These are phyloP conservation scores for Anseranas semipalmata DNA, from an alignment of 2,113 vertebrate species.

Conservation along the genomic window DNA sequence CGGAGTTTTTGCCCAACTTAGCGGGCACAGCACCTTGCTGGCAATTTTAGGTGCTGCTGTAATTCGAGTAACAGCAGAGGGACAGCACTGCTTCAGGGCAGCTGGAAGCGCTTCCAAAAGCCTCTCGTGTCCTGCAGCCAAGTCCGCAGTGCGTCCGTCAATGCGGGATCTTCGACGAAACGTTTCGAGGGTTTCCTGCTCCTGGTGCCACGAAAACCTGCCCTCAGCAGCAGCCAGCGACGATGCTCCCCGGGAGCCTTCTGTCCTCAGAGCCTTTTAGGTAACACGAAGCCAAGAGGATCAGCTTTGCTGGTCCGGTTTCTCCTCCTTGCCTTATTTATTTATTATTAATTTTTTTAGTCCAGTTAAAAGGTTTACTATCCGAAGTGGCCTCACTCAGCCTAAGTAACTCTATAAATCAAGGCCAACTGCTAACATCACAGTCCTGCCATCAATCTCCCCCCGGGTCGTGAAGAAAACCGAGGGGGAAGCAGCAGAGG, in stretches of 20 bases:
- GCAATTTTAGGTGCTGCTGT: background rate
- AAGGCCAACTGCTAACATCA: constrained; percentile 90
- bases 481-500: constrained; percentile 78
- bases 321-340: constrained; percentile 61
- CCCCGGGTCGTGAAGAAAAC: constrained; percentile 91
- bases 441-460: constrained; percentile 92
- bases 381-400: constrained; percentile 94
- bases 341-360: constrained; percentile 78
- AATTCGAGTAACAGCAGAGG: background rate
- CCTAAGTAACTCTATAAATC: constrained; percentile 99
- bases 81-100: background rate
- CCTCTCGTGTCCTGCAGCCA: background rate
- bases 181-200: background rate
- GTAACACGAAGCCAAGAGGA: background rate
- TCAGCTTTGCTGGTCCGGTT: background rate
- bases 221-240: background rate
- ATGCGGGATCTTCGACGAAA: background rate
- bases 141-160: background rate
- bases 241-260: background rate
- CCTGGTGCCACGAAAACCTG: background rate
- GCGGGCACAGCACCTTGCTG: background rate
- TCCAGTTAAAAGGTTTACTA: constrained; percentile 92
- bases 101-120: background rate
- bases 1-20: background rate
- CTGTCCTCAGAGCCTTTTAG: background rate